Evolutionary conservation across 2,113 vertebrate species (phyloP).

Genomic region (Chitala chitala): DNA sequence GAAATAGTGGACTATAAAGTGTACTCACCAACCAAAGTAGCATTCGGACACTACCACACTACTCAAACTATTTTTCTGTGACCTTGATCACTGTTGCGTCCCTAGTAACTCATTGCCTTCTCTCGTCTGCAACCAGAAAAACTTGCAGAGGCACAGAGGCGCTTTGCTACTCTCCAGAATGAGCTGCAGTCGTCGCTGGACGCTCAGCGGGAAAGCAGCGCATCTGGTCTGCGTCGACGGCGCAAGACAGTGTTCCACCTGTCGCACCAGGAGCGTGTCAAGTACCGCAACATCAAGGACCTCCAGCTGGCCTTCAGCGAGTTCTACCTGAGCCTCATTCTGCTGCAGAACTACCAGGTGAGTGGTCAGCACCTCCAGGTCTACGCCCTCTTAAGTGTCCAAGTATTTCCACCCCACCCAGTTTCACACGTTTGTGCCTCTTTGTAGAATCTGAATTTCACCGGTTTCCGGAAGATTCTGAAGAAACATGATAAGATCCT

Average conservation of each 20-base stretch:
- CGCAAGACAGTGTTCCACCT: slow-evolving; percentile 86
- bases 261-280: slow-evolving; percentile 90
- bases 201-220: slow-evolving; percentile 80
- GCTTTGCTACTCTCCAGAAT: slow-evolving; percentile 89
- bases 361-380: not conserved
- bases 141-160: slow-evolving; percentile 91
- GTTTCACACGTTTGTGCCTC: not conserved
- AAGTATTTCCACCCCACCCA: not conserved
- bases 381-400: too few species aligned
- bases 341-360: slow-evolving; percentile 97
- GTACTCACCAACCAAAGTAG: too few species aligned
- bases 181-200: slow-evolving; percentile 93
- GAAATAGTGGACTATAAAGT: too few species aligned
- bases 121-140: slow-evolving; percentile 74
- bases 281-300: slow-evolving; percentile 93
- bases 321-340: slow-evolving; percentile 99
- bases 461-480: slow-evolving; percentile 95
- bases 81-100: too few species aligned
- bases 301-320: slow-evolving; percentile 98
- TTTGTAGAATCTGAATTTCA: slow-evolving; percentile 95
- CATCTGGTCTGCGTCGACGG: slow-evolving; percentile 71
- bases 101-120: too few species aligned
- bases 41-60: too few species aligned
- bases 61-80: too few species aligned
- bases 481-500: slow-evolving; percentile 99